phyloP scores from a whole-genome alignment of 2,113 vertebrate genomes.

The Hydrolagus affinis region DNA sequence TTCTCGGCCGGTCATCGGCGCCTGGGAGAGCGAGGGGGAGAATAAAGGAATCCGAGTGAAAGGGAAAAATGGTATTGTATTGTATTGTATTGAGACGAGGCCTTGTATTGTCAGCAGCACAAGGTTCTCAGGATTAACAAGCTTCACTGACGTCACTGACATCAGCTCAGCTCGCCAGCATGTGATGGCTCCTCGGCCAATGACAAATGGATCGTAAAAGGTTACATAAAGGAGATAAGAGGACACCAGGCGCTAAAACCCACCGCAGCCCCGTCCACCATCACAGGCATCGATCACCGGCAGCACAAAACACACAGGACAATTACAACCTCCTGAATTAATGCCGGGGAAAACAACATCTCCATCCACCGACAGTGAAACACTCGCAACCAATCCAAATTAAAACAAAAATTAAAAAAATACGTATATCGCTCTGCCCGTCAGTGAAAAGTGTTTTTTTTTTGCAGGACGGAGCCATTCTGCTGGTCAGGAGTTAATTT shows the following conservation, averaged over 20 bases:
- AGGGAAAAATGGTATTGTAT: no score
- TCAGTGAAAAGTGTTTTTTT: background rate
- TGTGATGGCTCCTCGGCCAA: background rate
- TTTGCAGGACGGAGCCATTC: constrained; percentile 15
- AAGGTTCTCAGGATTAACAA: background rate
- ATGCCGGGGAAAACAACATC: no score
- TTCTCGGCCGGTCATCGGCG: no score
- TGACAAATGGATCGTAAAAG: background rate
- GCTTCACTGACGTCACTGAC: background rate
- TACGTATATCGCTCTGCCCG: background rate
- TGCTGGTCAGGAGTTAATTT: background rate
- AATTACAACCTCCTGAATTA: background rate
- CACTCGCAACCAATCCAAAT: background rate
- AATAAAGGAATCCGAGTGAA: no score
- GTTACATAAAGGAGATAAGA: background rate
- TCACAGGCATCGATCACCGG: background rate
- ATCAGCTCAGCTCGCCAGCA: background rate
- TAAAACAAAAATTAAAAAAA: constrained; percentile 2
- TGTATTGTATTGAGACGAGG: no score
- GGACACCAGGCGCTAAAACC: background rate
- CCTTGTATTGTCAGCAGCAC: background rate
- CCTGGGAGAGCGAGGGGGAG: no score
- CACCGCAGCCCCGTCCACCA: background rate
- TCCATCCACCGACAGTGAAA: background rate
- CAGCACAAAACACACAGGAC: background rate